Base-by-base conservation (phyloP, 2,888 invertebrate genomes). In the Brenthis ino region DNA sequence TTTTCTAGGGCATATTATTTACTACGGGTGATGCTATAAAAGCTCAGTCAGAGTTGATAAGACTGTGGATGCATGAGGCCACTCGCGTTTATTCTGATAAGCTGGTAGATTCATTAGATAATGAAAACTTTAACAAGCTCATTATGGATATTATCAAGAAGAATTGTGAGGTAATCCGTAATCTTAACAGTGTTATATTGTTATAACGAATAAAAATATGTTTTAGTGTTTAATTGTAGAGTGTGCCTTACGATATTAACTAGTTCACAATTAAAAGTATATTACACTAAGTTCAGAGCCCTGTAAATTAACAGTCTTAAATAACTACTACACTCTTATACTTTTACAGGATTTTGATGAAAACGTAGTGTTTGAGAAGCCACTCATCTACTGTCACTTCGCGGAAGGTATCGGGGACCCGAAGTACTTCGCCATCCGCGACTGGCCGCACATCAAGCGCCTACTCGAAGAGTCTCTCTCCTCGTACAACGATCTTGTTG, bases 51-150 rank as follows among this genome's bases (percentile, higher is more conserved):
- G 96, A 96, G 69, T 88, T 98, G 48, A 93, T 98, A 5, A 94
- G 98, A 20, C 90, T 98, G 60, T 98, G 97, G 96, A 94, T 97
- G 87, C 99, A 99, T 81, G 99, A 99, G 86, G 96, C 98, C 0
- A 95, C 95, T 57, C 94, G 99, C 65, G 98, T 99, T 0, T 99
- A 99, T 84, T 95, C 96, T 0, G 99, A 99, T 86, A 98, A 98
- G 85, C 87, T 99, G 55, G 95, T 98, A 0, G 98, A 98, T 74
- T 89, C 95, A n/a, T 86, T 85, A 12, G 98, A 98, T 83, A 95
- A 95, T 70, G 95, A 95, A 4, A 87, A 86, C 1, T 98, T 97
- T 83, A 88, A 93, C 64, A 97, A 96, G 84, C 85, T 98, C 0
- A 85, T 97, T 14, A 78, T 86, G 1, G 98, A 98, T 53, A 93